Conservation (phyloP, 2,888 invertebrate genomes). For the Andrena minutula region DNA sequence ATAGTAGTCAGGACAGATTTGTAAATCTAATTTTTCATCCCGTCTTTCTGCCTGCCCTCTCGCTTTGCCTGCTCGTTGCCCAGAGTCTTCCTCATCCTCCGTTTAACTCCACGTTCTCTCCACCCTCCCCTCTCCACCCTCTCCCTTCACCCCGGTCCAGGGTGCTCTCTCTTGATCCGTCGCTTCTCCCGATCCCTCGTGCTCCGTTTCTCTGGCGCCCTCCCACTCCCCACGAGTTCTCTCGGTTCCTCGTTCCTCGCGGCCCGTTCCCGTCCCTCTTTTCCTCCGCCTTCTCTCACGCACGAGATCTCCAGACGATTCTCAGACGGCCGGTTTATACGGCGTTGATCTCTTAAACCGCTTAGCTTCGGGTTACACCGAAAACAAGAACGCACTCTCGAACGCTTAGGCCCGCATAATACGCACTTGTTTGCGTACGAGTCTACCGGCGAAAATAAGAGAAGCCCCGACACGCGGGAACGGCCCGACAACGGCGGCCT, state of each 20-base stretch:
- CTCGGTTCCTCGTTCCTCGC: constrained; percentile 8
- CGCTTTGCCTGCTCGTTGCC: constrained; percentile 63
- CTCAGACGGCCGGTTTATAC: constrained; percentile 80
- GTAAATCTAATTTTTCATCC: constrained; percentile 83
- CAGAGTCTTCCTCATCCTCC: constrained; percentile 60
- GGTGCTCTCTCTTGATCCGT: constrained; percentile 25
- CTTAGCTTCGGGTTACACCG: constrained; percentile 85
- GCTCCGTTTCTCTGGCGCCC: constrained; percentile 50
- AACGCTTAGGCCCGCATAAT: constrained; percentile 81
- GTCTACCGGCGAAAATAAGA: constrained; percentile 60
- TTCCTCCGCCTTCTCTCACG: constrained; percentile 60
- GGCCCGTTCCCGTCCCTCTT: constrained; percentile 14
- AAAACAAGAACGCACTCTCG: constrained; percentile 84
- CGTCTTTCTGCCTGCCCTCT: constrained; percentile 71
- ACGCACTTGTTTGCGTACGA: constrained; percentile 80
- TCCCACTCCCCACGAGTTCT: constrained; percentile 18
- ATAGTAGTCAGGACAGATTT: constrained; percentile 82
- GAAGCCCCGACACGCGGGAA: constrained; percentile 21
- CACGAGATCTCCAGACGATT: constrained; percentile 78
- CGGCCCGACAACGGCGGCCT: constrained; percentile 1
- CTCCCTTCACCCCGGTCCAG: constrained; percentile 23
- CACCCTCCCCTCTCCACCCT: constrained; percentile 13
- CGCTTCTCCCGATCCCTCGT: constrained; percentile 17
- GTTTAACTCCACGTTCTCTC: constrained; percentile 47
- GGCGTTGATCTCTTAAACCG: constrained; percentile 84